A percentile compares a stretch with the other conserved stretches of the same genome.
phyloP scores from a whole-genome alignment of 2,888 invertebrate species.

The Dynastes tityus region DNA sequence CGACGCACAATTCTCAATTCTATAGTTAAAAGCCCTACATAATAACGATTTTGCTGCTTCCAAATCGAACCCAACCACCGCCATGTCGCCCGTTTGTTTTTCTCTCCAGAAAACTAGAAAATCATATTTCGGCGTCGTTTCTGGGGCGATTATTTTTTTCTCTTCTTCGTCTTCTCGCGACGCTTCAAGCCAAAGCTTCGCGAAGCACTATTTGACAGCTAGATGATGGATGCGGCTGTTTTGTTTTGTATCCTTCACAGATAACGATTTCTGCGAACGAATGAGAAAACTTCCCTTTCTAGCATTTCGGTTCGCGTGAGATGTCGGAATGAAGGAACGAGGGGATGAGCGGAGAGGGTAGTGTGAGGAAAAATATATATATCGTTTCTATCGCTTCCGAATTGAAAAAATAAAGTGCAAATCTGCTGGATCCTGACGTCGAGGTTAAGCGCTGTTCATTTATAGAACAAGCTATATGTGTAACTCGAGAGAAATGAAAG shows the following conservation, averaged over 20 bases:
- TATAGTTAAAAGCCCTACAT: background rate
- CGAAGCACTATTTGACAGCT: conserved; percentile 46
- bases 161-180: conserved; percentile 24
- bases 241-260: conserved; percentile 46
- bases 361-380: background rate
- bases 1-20: no score
- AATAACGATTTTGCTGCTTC: background rate
- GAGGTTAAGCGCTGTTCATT: background rate
- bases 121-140: background rate
- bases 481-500: no score
- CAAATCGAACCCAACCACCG: background rate
- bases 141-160: conserved; percentile 14
- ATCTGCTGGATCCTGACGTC: background rate
- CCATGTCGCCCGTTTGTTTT: background rate
- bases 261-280: conserved; percentile 44
- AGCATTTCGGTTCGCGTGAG: background rate
- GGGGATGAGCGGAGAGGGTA: background rate
- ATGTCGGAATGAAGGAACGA: background rate
- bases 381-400: background rate
- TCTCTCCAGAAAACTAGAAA: background rate
- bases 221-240: conserved; percentile 50
- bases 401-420: conserved; percentile 2
- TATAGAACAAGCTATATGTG: no score
- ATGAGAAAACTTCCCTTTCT: background rate
- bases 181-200: conserved; percentile 25